Percentiles rank a stretch among this genome's conserved stretches.
Evolutionary conservation across 2,888 invertebrate species (phyloP).

Genomic region (Melieria omissa): DNA sequence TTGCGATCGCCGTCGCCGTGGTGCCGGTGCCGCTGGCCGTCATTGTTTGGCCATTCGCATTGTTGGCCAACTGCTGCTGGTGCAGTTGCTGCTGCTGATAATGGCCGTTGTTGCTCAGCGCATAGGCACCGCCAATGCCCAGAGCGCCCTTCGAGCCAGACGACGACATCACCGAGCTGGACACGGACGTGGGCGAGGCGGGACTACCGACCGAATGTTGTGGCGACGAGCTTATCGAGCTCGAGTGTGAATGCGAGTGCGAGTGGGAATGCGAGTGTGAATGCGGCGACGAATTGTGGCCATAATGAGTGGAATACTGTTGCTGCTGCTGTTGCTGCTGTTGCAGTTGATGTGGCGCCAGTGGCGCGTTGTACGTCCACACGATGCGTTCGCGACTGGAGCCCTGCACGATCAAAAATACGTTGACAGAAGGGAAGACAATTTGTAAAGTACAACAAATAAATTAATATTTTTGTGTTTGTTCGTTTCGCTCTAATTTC

Average conservation of each 20-base stretch:
- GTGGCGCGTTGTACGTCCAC: conserved; percentile 92
- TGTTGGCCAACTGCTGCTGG: conserved; percentile 19
- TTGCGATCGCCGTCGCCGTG: conserved; percentile 39
- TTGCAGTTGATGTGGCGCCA: conserved; percentile 62
- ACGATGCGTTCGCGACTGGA: conserved; percentile 76
- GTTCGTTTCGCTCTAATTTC: too few relatives aligned
- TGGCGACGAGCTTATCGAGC: conserved; percentile 68
- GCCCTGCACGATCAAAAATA: conserved; percentile 50
- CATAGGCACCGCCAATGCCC: conserved; percentile 58
- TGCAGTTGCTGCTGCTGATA: conserved; percentile 25
- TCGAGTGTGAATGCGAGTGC: conserved; percentile 66
- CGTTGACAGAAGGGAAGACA: too few relatives aligned
- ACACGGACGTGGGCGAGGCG: conserved; percentile 86
- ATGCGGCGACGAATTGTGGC: conserved; percentile 47
- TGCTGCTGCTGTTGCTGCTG: conserved; percentile 60
- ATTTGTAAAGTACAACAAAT: too few relatives aligned
- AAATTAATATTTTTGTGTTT: too few relatives aligned
- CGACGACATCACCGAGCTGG: conserved; percentile 88
- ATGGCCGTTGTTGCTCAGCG: conserved; percentile 42
- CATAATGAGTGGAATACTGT: conserved; percentile 64
- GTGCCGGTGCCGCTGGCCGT: conserved; percentile 47
- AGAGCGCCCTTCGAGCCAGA: conserved; percentile 75
- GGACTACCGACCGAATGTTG: conserved; percentile 75
- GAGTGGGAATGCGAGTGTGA: conserved; percentile 53
- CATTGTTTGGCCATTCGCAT: conserved; percentile 20